Evolutionary conservation across 2,797 vertebrate species (phyloP).

Genomic region (Acrocephalus scirpaceus): DNA sequence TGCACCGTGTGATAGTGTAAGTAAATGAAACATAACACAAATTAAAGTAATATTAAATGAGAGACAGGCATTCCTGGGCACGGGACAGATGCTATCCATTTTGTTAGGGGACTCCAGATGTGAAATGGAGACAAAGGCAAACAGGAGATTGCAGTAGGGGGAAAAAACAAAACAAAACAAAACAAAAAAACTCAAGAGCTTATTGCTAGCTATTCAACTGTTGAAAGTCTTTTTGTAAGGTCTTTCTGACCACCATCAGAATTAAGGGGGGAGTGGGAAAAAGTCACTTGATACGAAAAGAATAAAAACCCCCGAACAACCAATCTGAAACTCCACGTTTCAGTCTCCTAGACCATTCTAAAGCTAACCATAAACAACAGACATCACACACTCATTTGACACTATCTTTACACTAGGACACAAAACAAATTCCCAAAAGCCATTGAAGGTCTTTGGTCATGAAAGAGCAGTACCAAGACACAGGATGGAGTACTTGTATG

Average conservation of each 20-base stretch:
- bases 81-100: neutral
- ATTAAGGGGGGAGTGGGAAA: rapidly evolving
- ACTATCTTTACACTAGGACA: neutral
- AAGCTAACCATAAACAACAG: neutral
- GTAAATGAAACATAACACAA: neutral
- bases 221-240: neutral
- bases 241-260: neutral
- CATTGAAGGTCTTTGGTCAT: neutral
- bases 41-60: neutral
- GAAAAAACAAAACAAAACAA: neutral
- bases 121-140: neutral
- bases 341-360: neutral
- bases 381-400: neutral
- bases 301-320: neutral
- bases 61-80: neutral
- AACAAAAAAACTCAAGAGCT: neutral
- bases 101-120: neutral
- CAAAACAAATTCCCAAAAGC: neutral
- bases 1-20: neutral
- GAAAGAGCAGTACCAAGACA: neutral
- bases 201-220: neutral
- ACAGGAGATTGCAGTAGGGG: neutral
- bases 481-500: neutral
- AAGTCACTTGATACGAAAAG: neutral
- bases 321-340: neutral